Conservation (phyloP, 2,113 vertebrate species). For the Aleadryas rufinucha region DNA sequence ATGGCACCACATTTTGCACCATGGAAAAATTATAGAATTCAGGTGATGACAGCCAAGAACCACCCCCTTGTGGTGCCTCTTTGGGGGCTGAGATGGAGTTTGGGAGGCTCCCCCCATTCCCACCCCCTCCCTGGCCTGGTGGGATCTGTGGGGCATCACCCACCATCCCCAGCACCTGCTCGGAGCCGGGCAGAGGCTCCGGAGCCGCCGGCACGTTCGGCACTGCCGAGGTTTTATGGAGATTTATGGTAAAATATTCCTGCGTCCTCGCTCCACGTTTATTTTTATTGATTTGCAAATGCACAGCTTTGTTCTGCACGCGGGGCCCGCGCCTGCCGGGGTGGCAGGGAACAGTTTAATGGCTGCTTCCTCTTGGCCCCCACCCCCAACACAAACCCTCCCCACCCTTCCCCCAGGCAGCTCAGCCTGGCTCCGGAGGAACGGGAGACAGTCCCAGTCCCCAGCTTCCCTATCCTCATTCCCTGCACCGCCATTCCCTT, state of each 20-base stretch:
- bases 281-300: conserved; percentile 77
- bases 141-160: neutral
- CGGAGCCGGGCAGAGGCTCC: rapidly evolving
- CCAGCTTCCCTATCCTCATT: neutral
- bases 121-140: neutral
- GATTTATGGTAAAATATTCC: conserved; percentile 69
- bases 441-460: neutral
- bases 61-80: neutral
- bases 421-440: neutral
- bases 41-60: rapidly evolving
- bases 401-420: neutral
- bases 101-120: neutral
- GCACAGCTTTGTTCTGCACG: conserved; percentile 62
- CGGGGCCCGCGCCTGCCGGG: conserved; percentile 19
- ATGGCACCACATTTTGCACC: neutral
- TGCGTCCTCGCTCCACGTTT: conserved; percentile 46
- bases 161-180: neutral
- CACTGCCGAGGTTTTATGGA: conserved; percentile 34
- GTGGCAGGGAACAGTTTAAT: conserved; percentile 1
- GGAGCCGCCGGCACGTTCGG: neutral
- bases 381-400: neutral
- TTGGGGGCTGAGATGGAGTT: neutral
- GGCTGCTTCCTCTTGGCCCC: neutral
- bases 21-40: neutral
- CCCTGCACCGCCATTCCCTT: neutral